Percentiles rank a stretch among this genome's conserved stretches.
Conservation (phyloP, 2,113 vertebrate species). For the Xenopus laevis region DNA sequence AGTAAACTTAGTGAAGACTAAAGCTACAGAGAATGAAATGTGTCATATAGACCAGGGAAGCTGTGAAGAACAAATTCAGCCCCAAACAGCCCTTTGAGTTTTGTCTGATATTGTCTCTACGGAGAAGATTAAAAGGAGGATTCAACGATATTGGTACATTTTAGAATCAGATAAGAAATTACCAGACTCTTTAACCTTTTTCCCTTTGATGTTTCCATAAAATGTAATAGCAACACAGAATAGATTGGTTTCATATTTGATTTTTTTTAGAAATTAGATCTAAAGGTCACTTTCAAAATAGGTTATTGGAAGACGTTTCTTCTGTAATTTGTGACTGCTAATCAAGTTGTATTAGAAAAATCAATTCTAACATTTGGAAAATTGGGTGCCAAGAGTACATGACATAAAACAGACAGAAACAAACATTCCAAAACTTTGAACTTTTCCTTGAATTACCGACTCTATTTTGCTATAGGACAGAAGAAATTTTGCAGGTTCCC, state of each 20-base stretch:
- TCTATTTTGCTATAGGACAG: too few species aligned
- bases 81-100: slow-evolving; percentile 44
- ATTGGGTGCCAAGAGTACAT: too few species aligned
- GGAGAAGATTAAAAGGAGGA: slow-evolving; percentile 42
- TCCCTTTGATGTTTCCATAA: slow-evolving; percentile 39
- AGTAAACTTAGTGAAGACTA: slow-evolving; percentile 43
- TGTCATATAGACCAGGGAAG: slow-evolving; percentile 35
- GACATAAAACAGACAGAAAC: too few species aligned
- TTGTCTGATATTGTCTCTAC: slow-evolving; percentile 30
- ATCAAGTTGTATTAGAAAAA: slow-evolving; percentile 24
- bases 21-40: slow-evolving; percentile 40
- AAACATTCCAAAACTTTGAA: too few species aligned
- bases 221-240: slow-evolving; percentile 36
- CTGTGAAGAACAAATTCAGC: slow-evolving; percentile 25
- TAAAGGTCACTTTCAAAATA: slow-evolving; percentile 45
- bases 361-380: slow-evolving; percentile 23
- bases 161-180: slow-evolving; percentile 40
- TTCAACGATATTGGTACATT: slow-evolving; percentile 42
- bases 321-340: slow-evolving; percentile 12
- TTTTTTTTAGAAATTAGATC: slow-evolving; percentile 20
- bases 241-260: slow-evolving; percentile 36
- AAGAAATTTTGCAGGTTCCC: too few species aligned
- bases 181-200: slow-evolving; percentile 42
- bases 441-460: too few species aligned
- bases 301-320: slow-evolving; percentile 36